Percentiles rank a stretch among this genome's conserved stretches.
phyloP scores from a whole-genome alignment of 2,888 invertebrate species.

The Spisula subtruncata region DNA sequence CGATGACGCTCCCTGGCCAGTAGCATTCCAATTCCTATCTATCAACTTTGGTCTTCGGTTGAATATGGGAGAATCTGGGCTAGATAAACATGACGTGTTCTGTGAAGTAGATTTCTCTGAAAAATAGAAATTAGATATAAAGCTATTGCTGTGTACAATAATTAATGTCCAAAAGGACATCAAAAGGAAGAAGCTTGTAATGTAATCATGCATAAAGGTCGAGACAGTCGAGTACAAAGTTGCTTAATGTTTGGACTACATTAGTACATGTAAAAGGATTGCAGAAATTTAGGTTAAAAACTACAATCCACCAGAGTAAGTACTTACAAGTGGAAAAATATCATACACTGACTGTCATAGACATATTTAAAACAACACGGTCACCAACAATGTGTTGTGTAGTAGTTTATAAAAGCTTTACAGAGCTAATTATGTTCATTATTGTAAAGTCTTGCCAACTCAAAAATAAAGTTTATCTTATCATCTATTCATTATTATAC shows the following conservation, averaged over 20 bases:
- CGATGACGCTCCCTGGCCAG: slow-evolving; percentile 55
- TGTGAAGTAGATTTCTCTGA: slow-evolving; percentile 37
- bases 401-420: no score
- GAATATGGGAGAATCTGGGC: slow-evolving; percentile 73
- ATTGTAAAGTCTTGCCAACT: no score
- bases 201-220: no score
- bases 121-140: slow-evolving; percentile 22
- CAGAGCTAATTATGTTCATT: no score
- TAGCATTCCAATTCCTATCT: slow-evolving; percentile 59
- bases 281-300: neutral
- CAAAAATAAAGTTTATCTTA: no score
- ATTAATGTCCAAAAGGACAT: neutral
- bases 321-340: neutral
- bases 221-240: no score
- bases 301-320: neutral
- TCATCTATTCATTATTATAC: slow-evolving; percentile 41
- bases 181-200: neutral
- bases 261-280: no score
- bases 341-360: no score
- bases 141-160: neutral
- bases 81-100: slow-evolving; percentile 41
- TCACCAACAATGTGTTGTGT: no score
- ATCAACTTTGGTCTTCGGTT: slow-evolving; percentile 57
- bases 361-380: no score
- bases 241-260: no score